phyloP scores from a whole-genome alignment of 2,888 invertebrate species.

The Hetaerina titia region DNA sequence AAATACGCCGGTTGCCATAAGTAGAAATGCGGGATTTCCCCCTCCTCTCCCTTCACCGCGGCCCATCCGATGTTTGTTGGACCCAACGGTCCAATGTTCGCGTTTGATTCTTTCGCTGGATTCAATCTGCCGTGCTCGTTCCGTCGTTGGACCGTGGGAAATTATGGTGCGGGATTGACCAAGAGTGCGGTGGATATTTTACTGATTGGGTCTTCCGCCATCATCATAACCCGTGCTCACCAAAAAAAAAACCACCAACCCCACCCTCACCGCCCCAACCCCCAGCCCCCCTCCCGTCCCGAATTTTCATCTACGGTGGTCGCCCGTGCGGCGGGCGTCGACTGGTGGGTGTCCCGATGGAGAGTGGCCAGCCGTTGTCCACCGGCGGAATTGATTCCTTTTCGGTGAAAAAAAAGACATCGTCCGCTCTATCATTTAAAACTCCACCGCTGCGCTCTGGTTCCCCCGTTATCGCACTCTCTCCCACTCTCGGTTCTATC shows the following conservation, averaged over 20 bases:
- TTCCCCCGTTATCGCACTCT: too few relatives aligned
- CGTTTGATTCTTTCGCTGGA: neutral
- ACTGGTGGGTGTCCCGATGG: neutral
- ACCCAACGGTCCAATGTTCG: neutral
- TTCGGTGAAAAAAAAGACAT: neutral
- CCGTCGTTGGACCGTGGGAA: neutral
- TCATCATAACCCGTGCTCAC: too few relatives aligned
- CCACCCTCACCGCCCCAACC: neutral
- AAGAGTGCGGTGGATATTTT: neutral
- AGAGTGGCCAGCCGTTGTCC: neutral
- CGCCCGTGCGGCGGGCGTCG: neutral
- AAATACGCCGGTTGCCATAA: too few relatives aligned
- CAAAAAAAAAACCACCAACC: too few relatives aligned
- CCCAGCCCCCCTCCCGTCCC: neutral
- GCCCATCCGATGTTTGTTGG: neutral
- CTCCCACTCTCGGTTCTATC: too few relatives aligned
- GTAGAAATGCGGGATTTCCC: too few relatives aligned
- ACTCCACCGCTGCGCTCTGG: too few relatives aligned
- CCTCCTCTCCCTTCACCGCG: too few relatives aligned
- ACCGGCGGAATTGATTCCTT: neutral
- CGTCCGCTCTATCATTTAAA: too few relatives aligned
- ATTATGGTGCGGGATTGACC: neutral
- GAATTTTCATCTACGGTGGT: neutral
- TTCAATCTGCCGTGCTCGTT: neutral
- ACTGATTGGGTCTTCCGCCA: neutral